A percentile compares a stretch with the other conserved stretches of the same genome.
phyloP scores from a whole-genome alignment of 2,888 invertebrate genomes.

The Podotricha telesiphe region DNA sequence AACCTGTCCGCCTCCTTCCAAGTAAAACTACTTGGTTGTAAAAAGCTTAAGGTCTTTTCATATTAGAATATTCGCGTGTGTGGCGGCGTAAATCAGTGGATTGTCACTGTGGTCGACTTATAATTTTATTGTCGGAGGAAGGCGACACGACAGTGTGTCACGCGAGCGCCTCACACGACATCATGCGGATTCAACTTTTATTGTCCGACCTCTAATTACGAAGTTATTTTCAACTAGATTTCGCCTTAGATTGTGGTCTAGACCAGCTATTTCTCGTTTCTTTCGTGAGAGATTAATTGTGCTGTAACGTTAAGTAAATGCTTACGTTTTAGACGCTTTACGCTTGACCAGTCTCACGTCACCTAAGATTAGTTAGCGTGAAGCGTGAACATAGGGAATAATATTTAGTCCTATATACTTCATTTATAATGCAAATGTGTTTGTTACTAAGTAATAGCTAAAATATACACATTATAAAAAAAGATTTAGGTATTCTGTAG shows the following conservation, averaged over 20 bases:
- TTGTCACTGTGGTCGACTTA: conserved; percentile 82
- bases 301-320: conserved; percentile 60
- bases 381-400: not conserved
- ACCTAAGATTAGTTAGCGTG: not conserved
- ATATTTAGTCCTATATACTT: not conserved
- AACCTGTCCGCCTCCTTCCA: conserved; percentile 75
- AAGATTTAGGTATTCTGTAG: no score
- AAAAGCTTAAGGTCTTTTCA: conserved; percentile 72
- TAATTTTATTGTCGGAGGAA: conserved; percentile 82
- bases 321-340: conserved; percentile 64
- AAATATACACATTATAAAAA: no score
- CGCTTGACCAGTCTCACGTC: conserved; percentile 26
- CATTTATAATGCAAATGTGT: no score
- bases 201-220: conserved; percentile 75
- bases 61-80: conserved; percentile 81
- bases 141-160: conserved; percentile 78
- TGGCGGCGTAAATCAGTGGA: conserved; percentile 81
- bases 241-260: conserved; percentile 75
- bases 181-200: conserved; percentile 71
- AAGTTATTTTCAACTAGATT: conserved; percentile 73
- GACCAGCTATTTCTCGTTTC: conserved; percentile 65
- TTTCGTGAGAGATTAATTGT: conserved; percentile 79
- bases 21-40: conserved; percentile 66
- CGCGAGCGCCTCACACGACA: conserved; percentile 65
- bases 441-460: no score